Base-by-base conservation (phyloP, 2,888 invertebrate genomes). In the Eristalis intricaria region DNA sequence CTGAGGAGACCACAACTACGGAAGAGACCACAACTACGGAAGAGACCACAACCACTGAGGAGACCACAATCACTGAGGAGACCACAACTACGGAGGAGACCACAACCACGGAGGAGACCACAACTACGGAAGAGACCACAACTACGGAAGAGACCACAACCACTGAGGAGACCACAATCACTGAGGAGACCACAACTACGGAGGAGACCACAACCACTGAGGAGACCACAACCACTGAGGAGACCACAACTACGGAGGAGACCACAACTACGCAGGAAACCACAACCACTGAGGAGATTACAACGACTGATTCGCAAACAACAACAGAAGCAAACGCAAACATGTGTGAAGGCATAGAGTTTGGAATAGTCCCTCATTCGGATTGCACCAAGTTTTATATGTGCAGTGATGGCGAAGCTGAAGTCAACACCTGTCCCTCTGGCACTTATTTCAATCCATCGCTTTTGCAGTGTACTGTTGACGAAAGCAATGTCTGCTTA, bases 321-420 rank as follows among this genome's bases (percentile, higher is more conserved):
- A 32, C 32, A 32, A 32, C 32, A 23, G 29, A 60, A 13, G 23
- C 43, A 56, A 15, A 15, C 40, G 8, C 2, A 4, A 77, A 74
- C 19, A 56, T 58, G 0, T 86, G 86, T n/a, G 61, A 86, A 63
- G 78, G 65, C 11, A 13, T 74, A 4, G 11, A 0, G 3, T 3
- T 63, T 89, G 69, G 85, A 89, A 35, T 88, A 89, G 15, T 89
- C 88, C 61, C 84, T 0, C 89, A 19, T 50, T 63, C 3, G 80
- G 90, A 73, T 61, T 91, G 92, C 43, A 89, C 89, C 22, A 90
- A 90, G 29, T 91, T 89, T 68, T 89, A 81, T 50, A 8, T 89
- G 4, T 91, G 92, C 70, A 61, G 85, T 4, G 83, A 89, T 74
- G 90, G 81, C 8, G 75, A 65, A 13, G 88, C 89, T 1, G 82